Evolutionary conservation across 2,888 invertebrate genomes (phyloP).

Genomic region (Trilocha varians): DNA sequence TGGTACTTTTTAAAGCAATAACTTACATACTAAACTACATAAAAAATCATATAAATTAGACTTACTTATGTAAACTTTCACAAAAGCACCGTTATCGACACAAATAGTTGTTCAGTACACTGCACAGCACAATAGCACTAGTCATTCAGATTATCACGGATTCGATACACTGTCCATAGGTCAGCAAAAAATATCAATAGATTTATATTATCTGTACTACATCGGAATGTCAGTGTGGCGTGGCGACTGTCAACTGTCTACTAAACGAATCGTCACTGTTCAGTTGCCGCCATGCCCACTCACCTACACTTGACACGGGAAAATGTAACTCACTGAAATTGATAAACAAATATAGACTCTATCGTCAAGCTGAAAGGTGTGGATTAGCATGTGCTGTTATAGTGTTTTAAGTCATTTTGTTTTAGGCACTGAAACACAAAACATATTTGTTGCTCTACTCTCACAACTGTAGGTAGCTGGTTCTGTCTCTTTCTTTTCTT

Average conservation of each 20-base stretch:
- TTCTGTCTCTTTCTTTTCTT: slow-evolving; percentile 36
- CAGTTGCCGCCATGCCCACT: slow-evolving; percentile 70
- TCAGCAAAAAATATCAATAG: slow-evolving; percentile 61
- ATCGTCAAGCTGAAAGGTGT: slow-evolving; percentile 3
- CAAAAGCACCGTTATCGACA: slow-evolving; percentile 1
- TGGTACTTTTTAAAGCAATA: neutral
- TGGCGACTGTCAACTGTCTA: slow-evolving; percentile 73
- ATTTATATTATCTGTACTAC: slow-evolving; percentile 64
- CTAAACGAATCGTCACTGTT: slow-evolving; percentile 71
- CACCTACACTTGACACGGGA: slow-evolving; percentile 24
- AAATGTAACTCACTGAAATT: neutral
- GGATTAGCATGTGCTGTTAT: slow-evolving; percentile 9
- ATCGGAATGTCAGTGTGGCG: slow-evolving; percentile 72
- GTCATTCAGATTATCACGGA: too few relatives aligned
- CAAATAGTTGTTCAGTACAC: slow-evolving; percentile 9
- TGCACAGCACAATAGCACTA: too few relatives aligned
- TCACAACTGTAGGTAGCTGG: slow-evolving; percentile 22
- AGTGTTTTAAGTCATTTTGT: slow-evolving; percentile 21
- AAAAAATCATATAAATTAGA: neutral
- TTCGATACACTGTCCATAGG: slow-evolving; percentile 37
- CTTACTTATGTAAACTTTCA: neutral
- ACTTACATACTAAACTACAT: neutral
- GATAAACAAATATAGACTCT: neutral
- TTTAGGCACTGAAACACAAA: slow-evolving; percentile 24
- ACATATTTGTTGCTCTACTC: slow-evolving; percentile 45